Conservation (phyloP, 1,140 invertebrate genomes). For the Drosophila mayri region DNA sequence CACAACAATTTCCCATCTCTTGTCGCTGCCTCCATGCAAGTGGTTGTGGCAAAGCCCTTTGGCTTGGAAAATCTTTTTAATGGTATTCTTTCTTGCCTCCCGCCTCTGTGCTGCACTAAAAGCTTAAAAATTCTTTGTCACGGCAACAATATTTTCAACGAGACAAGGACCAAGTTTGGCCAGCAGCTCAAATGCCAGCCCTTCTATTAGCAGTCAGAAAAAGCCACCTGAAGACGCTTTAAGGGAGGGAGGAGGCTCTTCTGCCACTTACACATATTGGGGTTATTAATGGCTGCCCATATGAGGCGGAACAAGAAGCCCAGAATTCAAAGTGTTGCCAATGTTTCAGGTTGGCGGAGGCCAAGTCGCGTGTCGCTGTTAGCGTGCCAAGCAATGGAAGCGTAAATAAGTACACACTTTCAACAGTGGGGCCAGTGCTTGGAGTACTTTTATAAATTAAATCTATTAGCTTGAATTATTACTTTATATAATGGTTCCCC, state of each 20-base stretch:
- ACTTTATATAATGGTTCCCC: no score
- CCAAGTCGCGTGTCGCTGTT: constrained; percentile 64
- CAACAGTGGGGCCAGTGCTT: constrained; percentile 26
- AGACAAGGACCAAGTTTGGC: constrained; percentile 29
- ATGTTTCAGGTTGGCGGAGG: constrained; percentile 41
- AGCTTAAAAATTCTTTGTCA: constrained; percentile 71
- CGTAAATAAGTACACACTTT: constrained; percentile 42
- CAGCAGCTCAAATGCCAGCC: constrained; percentile 27
- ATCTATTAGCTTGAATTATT: not conserved
- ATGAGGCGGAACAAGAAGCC: constrained; percentile 4
- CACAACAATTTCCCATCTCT: constrained; percentile 35
- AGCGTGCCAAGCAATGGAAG: constrained; percentile 51
- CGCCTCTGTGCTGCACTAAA: constrained; percentile 30
- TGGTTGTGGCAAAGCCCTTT: constrained; percentile 24
- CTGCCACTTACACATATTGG: constrained; percentile 74
- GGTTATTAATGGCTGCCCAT: constrained; percentile 71
- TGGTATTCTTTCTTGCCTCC: constrained; percentile 20
- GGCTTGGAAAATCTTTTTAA: constrained; percentile 59
- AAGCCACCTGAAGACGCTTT: constrained; percentile 40
- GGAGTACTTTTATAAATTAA: not conserved
- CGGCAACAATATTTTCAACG: constrained; percentile 62
- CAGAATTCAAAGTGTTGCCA: constrained; percentile 55
- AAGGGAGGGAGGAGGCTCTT: constrained; percentile 2
- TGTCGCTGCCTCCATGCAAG: constrained; percentile 29
- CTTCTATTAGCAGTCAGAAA: constrained; percentile 38